Conservation (phyloP, 2,888 invertebrate genomes). For the Icerya purchasi region DNA sequence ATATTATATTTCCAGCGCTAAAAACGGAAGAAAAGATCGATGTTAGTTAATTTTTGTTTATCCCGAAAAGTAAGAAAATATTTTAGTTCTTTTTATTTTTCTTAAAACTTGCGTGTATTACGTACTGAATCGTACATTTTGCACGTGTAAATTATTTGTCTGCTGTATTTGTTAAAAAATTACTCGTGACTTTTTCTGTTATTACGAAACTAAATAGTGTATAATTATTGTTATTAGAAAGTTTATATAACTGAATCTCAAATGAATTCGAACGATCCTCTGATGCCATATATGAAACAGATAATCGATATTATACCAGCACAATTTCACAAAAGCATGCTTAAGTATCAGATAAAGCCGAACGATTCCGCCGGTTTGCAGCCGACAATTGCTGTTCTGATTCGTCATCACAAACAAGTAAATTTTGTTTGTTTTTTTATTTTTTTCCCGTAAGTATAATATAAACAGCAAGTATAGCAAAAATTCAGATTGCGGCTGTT, state of each 20-base stretch:
- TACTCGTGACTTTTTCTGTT: neutral
- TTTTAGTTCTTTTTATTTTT: too few species aligned
- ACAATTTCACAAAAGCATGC: slow-evolving; percentile 6
- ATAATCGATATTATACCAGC: slow-evolving; percentile 7
- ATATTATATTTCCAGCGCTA: too few species aligned
- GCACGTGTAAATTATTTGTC: too few species aligned
- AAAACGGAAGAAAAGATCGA: too few species aligned
- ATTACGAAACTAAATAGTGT: neutral
- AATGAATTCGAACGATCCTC: slow-evolving; percentile 5
- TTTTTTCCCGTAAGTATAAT: too few species aligned
- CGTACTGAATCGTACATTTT: too few species aligned
- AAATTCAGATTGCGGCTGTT: too few species aligned
- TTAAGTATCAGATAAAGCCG: neutral
- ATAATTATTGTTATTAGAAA: neutral
- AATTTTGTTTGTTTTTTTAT: neutral
- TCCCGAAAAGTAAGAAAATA: too few species aligned
- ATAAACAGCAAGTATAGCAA: too few species aligned
- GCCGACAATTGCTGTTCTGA: slow-evolving; percentile 3
- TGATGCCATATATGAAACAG: slow-evolving; percentile 3
- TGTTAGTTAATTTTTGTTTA: too few species aligned
- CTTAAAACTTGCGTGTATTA: too few species aligned
- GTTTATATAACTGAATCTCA: slow-evolving; percentile 5
- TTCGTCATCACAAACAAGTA: slow-evolving; percentile 12
- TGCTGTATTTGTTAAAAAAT: too few species aligned
- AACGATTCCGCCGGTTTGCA: neutral